Evolutionary conservation across 2,113 vertebrate genomes (phyloP).

Genomic region (Merops nubicus): DNA sequence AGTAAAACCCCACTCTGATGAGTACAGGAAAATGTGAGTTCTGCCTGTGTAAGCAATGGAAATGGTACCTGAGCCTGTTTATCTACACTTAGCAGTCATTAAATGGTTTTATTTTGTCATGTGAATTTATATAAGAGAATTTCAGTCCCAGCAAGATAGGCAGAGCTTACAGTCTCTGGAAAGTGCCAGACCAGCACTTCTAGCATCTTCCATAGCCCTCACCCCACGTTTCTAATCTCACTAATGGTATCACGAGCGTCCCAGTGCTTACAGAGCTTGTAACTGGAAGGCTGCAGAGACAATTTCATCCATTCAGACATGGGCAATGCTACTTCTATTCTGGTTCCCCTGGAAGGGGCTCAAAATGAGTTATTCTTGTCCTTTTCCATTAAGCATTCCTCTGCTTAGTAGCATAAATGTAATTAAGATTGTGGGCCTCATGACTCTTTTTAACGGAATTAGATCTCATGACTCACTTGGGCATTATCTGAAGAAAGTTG

Average conservation of each 20-base stretch:
- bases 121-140: background rate
- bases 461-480: slow-evolving; percentile 80
- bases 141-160: background rate
- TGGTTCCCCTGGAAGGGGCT: slow-evolving; percentile 7
- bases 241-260: background rate
- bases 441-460: slow-evolving; percentile 82
- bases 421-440: slow-evolving; percentile 78
- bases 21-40: background rate
- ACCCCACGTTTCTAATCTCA: background rate
- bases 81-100: background rate
- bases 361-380: slow-evolving; percentile 59
- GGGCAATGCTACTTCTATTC: slow-evolving; percentile 12
- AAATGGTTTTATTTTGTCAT: background rate
- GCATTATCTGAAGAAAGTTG: slow-evolving; percentile 76
- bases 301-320: background rate
- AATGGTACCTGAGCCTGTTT: background rate
- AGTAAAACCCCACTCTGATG: background rate
- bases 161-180: background rate
- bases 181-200: background rate
- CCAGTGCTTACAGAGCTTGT: background rate
- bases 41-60: background rate
- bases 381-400: slow-evolving; percentile 71
- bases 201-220: background rate
- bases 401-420: slow-evolving; percentile 72
- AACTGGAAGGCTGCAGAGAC: background rate